Percentiles rank a stretch among this genome's conserved stretches.
phyloP scores from a whole-genome alignment of 2,888 invertebrate species.

The Mylabris sibirica region DNA sequence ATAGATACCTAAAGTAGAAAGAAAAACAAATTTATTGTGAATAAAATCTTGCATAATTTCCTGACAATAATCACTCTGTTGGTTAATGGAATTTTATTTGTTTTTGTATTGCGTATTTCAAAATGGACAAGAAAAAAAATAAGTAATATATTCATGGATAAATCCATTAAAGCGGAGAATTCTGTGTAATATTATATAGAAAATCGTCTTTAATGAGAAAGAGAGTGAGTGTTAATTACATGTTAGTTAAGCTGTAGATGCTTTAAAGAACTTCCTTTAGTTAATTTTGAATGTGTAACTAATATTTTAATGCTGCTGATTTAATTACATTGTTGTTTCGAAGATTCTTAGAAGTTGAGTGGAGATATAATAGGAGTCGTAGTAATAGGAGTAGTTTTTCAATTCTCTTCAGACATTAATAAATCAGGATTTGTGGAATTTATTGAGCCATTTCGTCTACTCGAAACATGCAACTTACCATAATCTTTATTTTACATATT shows the following conservation, averaged over 20 bases:
- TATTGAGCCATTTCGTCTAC: background rate
- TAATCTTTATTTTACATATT: too few species aligned
- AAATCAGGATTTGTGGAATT: background rate
- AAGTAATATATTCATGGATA: too few species aligned
- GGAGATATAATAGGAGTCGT: too few species aligned
- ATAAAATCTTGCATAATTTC: too few species aligned
- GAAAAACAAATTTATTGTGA: too few species aligned
- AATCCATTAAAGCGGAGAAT: too few species aligned
- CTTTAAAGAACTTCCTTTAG: background rate
- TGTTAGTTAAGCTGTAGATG: background rate
- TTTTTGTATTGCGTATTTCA: too few species aligned
- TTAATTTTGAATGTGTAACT: background rate
- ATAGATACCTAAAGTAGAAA: background rate
- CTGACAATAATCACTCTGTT: too few species aligned
- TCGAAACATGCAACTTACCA: background rate
- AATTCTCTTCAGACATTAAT: background rate
- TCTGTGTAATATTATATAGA: too few species aligned
- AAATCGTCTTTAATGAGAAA: too few species aligned
- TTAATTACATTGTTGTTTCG: background rate
- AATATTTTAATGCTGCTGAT: background rate
- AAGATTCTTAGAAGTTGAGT: background rate
- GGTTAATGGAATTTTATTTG: too few species aligned
- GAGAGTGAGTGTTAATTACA: background rate
- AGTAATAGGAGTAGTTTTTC: background rate
- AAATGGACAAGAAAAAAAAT: too few species aligned